Percentiles rank a stretch among this genome's conserved stretches.
Conservation (phyloP, 2,888 invertebrate genomes). For the Tholera decimalis region DNA sequence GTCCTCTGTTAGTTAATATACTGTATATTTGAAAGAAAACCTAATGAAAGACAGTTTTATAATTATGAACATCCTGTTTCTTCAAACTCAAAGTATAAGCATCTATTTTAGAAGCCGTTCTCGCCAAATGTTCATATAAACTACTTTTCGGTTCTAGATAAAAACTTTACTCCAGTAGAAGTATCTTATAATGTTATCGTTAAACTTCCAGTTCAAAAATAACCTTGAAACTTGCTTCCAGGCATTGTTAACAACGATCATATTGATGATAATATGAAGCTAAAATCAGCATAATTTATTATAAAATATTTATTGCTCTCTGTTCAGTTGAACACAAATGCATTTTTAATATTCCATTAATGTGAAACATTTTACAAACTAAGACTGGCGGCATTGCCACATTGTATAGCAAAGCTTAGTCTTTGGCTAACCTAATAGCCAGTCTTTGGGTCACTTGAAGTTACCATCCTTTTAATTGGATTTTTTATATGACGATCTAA, state of each 20-base stretch:
- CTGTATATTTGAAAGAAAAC: background rate
- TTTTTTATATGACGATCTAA: constrained; percentile 38
- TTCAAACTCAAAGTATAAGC: background rate
- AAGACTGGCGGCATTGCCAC: too few species aligned
- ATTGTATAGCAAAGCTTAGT: too few species aligned
- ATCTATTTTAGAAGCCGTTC: constrained; percentile 7
- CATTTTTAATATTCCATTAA: constrained; percentile 6
- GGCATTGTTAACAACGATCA: background rate
- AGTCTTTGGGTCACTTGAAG: too few species aligned
- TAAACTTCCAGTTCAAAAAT: background rate
- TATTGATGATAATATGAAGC: background rate
- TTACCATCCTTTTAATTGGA: too few species aligned
- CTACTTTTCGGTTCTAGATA: background rate
- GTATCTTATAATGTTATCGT: background rate
- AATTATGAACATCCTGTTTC: background rate
- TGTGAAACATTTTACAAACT: too few species aligned
- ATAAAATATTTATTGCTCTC: background rate
- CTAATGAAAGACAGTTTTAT: background rate
- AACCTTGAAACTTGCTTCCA: background rate
- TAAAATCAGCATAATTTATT: background rate
- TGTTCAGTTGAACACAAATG: background rate
- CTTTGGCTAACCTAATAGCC: too few species aligned
- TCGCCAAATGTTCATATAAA: background rate
- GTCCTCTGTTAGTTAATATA: too few species aligned
- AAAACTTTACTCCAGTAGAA: background rate